These are phyloP conservation scores for Ophion obscuratus DNA, from an alignment of 2,888 invertebrate species.

Conservation along the genomic window DNA sequence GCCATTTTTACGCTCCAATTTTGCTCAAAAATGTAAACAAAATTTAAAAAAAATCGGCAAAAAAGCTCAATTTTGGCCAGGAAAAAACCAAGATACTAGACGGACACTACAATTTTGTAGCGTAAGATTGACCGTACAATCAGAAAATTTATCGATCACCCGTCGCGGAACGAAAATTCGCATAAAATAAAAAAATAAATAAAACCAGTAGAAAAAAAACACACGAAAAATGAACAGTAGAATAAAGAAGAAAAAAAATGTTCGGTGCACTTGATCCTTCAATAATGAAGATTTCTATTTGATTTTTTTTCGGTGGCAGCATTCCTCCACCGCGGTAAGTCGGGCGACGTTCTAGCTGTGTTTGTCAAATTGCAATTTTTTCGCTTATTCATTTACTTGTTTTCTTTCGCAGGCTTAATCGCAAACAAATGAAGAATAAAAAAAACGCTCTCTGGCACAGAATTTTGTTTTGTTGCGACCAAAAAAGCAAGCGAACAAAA, in stretches of 20 bases:
- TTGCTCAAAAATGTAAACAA: background rate
- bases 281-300: slow-evolving; percentile 83
- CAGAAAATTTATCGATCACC: background rate
- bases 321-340: slow-evolving; percentile 90
- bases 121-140: no score
- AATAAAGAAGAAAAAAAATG: slow-evolving; percentile 22
- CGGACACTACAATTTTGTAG: no score
- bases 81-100: no score
- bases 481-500: background rate
- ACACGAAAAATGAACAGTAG: background rate
- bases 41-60: background rate
- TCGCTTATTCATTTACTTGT: slow-evolving; percentile 40
- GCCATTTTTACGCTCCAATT: background rate
- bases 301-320: slow-evolving; percentile 85
- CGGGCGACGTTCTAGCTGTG: slow-evolving; percentile 79
- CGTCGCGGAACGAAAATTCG: background rate
- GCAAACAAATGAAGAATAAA: background rate
- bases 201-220: slow-evolving; percentile 10
- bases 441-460: slow-evolving; percentile 13
- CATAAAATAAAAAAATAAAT: background rate
- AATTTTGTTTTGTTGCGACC: background rate
- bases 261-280: slow-evolving; percentile 64
- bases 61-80: no score
- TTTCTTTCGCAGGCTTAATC: slow-evolving; percentile 54
- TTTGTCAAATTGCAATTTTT: slow-evolving; percentile 52